Conservation (phyloP, 2,113 vertebrate genomes). For the Datnioides undecimradiatus region DNA sequence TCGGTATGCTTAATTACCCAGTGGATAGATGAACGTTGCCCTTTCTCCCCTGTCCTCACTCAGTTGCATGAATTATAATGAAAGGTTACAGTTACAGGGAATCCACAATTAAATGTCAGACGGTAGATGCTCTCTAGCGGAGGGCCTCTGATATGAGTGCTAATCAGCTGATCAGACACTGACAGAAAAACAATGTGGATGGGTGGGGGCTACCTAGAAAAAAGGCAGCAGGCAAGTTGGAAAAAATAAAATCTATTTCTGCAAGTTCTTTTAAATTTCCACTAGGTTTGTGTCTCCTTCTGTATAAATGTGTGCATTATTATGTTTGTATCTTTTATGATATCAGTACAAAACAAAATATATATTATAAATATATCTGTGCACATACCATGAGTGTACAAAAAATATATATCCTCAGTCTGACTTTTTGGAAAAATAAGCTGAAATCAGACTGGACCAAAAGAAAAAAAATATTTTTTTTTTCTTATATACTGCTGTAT, state of each 20-base stretch:
- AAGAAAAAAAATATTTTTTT: too few relatives aligned
- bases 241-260: conserved; percentile 40
- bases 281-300: not conserved
- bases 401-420: too few relatives aligned
- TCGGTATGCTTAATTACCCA: conserved; percentile 30
- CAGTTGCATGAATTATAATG: conserved; percentile 26
- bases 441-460: too few relatives aligned
- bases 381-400: too few relatives aligned
- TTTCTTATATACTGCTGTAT: not conserved
- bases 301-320: too few relatives aligned
- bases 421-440: too few relatives aligned
- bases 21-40: conserved; percentile 34
- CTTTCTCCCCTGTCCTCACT: conserved; percentile 47
- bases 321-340: not conserved
- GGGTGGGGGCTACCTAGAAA: conserved; percentile 44
- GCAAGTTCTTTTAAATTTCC: conserved; percentile 17
- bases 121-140: conserved; percentile 7
- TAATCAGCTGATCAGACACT: conserved; percentile 52
- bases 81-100: conserved; percentile 70
- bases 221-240: conserved; percentile 25
- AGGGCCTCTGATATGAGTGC: conserved; percentile 33
- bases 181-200: not conserved
- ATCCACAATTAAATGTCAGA: conserved; percentile 64
- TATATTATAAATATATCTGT: too few relatives aligned
- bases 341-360: too few relatives aligned